Base-by-base conservation (phyloP, 2,797 vertebrate genomes). In the Bucorvus abyssinicus region DNA sequence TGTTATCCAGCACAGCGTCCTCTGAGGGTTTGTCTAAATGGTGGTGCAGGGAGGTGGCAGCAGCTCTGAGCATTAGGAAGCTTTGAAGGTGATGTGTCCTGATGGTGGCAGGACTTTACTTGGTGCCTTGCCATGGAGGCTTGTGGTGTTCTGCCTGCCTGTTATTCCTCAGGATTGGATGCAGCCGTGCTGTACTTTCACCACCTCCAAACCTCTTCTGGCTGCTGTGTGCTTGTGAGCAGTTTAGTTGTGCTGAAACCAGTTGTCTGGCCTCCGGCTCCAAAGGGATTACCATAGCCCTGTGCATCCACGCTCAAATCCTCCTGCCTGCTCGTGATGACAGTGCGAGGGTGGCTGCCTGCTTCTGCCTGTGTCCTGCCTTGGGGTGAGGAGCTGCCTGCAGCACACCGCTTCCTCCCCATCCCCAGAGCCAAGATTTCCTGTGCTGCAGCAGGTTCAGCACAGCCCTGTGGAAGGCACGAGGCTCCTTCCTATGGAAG, bases 241-340 rank as follows among this genome's bases (percentile, higher is more conserved):
- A 44, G 55, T 80, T 83, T 17, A 15, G 36, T 65, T 78, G 56
- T 93, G 86, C 94, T 73, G 81, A 87, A 97, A 45, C 79, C 55
- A 84, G 75, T 88, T 74, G 57, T 57, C 44, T 94, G 96, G 97
- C 81, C 87, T 97, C 93, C 97, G 94, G 80, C 94, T 96, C 93
- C 55, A 57, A 24, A 81, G 94, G 94, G 94, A 95, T 97, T 96
- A 86, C 89, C 82, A 50, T 73, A 77, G 90, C 88, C 93, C 86
- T 94, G 76, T 67, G 59, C 44, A 71, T 76, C 75, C 61, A 91
- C 84, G 68, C 67, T 76, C 78, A 84, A 70, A 93, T 96, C 84
- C 89, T 91, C 61, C 96, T 56, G 69, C 91, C 97, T 97, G 94
- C 74, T 79, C 1, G 23, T 93, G 94, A 95, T 4, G 9, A 80